Base-by-base conservation (phyloP, 2,797 vertebrate species). In the Spondyliosoma cantharus region DNA sequence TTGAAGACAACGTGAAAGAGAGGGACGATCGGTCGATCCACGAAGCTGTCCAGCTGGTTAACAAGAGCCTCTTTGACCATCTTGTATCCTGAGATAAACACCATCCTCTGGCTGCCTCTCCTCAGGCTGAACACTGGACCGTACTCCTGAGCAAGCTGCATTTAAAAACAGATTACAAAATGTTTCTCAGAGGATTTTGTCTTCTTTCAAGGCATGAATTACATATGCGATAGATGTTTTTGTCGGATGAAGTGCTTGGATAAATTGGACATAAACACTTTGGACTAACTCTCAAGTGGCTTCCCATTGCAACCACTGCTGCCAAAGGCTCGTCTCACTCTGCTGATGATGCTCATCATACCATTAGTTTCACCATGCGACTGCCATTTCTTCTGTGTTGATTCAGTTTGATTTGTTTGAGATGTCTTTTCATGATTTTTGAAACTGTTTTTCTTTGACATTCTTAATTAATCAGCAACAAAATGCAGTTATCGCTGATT, bases 41-140 rank as follows among this genome's bases (percentile, higher is more conserved):
- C 46, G 60, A 96, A 94, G 85, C 84, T 88, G 76, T 95, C 93
- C 74, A 92, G 77, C 64, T 95, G 92, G 66, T 72, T 90, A 29
- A 95, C 53, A 0, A 96, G 91, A 58, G 93, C 92, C 60, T 95
- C 94, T 87, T 92, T 95, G 54, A 95, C 88, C 92, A 92, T 94
- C 74, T 94, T 94, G 82, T 90, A 90, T 58, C 95, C 92, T 2
- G 89, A 90, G 60, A 95, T 25, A 74, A 91, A 90, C 60, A 96
- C 92, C 1, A 86, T 52, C 79, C 91, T 93, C 2, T 90, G 27
- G 22, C 84, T 89, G 62, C 95, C 94, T 81, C 70, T 86, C 66
- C 90, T 89, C 84, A 96, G 5, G 59, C 95, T 95, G 85, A 94
- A 95, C 42, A 96, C 83, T 1, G 92, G 88, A 13, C 95, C 95